A percentile compares a stretch with the other conserved stretches of the same genome.
phyloP scores from a whole-genome alignment of 2,113 vertebrate genomes.

The Steatornis caripensis region DNA sequence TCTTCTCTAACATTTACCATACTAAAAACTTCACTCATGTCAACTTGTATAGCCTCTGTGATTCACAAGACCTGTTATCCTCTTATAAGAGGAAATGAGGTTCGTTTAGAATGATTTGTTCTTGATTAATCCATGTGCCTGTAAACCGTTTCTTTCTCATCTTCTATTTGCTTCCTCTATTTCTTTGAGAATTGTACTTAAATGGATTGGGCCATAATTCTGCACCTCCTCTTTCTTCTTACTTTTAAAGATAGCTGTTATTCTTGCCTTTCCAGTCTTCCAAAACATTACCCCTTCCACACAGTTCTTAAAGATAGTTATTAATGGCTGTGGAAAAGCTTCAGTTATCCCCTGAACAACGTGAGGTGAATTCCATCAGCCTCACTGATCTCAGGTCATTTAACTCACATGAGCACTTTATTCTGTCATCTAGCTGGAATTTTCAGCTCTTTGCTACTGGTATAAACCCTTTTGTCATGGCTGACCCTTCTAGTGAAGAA shows the following conservation, averaged over 20 bases:
- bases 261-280: neutral
- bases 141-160: neutral
- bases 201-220: neutral
- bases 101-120: neutral
- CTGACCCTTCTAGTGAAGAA: neutral
- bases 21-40: neutral
- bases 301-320: neutral
- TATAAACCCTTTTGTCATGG: neutral
- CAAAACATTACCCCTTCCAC: neutral
- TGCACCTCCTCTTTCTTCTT: neutral
- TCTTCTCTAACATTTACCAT: neutral
- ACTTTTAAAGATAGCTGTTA: neutral
- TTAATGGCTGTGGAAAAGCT: neutral
- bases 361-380: neutral
- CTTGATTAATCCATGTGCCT: neutral
- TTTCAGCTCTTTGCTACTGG: neutral
- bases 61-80: neutral
- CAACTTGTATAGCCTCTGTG: neutral
- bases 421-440: neutral
- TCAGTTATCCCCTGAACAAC: neutral
- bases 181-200: neutral
- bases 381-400: neutral
- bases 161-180: neutral
- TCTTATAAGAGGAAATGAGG: neutral
- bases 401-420: neutral